A percentile compares a stretch with the other conserved stretches of the same genome.
These are phyloP conservation scores for Pangasius mekongensis DNA, from an alignment of 2,797 vertebrate species.

Conservation along the genomic window DNA sequence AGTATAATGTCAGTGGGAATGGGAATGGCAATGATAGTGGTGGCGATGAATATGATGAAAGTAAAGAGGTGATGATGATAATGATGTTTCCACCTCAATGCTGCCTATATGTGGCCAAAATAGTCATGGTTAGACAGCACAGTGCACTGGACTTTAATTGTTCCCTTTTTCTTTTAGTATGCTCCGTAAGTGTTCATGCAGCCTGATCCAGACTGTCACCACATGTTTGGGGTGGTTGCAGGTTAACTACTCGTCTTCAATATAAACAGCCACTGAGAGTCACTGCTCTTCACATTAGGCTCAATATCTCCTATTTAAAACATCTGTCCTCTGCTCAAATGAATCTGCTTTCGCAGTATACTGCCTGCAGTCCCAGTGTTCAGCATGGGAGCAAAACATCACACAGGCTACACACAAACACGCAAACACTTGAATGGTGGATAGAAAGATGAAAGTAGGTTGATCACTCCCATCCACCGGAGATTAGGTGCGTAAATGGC, in stretches of 20 bases:
- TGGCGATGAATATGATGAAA: not conserved
- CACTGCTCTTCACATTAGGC: conserved; percentile 40
- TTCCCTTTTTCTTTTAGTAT: not conserved
- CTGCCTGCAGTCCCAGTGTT: conserved; percentile 45
- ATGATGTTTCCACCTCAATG: not conserved
- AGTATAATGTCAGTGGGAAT: not conserved
- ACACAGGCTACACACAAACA: conserved; percentile 39
- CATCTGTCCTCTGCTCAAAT: conserved; percentile 53
- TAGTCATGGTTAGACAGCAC: conserved; percentile 12
- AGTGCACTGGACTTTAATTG: not conserved
- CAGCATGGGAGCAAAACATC: conserved; percentile 40
- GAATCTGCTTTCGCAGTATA: conserved; percentile 42
- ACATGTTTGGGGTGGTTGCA: conserved; percentile 30
- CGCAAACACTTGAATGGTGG: conserved; percentile 25
- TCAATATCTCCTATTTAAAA: conserved; percentile 49
- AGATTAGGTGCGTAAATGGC: conserved; percentile 51
- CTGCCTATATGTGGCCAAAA: conserved; percentile 1
- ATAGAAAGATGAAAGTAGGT: conserved; percentile 52
- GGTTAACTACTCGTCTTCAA: conserved; percentile 37
- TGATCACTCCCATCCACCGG: conserved; percentile 52
- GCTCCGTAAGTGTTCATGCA: conserved; percentile 16
- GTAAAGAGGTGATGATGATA: not conserved
- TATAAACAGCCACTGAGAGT: conserved; percentile 41
- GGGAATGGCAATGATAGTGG: not conserved
- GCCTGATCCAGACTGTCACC: conserved; percentile 33